Evolutionary conservation across 1,140 invertebrate species (phyloP), one percentile per base, ranked within the genome.

Genomic region (Octopus bimaculoides): DNA sequence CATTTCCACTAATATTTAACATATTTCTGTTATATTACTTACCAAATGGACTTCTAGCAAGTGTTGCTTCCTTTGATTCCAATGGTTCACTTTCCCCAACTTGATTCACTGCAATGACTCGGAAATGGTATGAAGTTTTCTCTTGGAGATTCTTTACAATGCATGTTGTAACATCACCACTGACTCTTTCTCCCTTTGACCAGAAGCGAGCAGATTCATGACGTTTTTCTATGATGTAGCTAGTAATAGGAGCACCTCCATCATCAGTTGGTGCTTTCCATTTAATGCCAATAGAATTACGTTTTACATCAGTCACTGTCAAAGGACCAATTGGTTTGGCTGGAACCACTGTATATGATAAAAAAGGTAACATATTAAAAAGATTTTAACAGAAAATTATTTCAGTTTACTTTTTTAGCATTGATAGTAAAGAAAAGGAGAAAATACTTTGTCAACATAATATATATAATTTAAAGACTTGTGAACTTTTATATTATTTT

Each of bases 31-130:
- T 61, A 17, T 52, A 41, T 52, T 53, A 71, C 95, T 94, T 91
- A 98, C 96, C 96, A 90, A 96, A 98, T 79, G 96, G 97, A 91
- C 96, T 96, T 90, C 98, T 98, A 0, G 96, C 96, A 53, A 95
- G 91, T 6, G 97, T 94, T 17, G 96, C 93, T 14, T 93, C 92
- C n/a, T 94, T 2, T 7, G 41, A 92, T 91, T 54, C 96, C 95
- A 88, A 96, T 8, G 97, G 95, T 78, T 95, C 94, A 86, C 97
- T 96, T 90, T 96, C 95, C 54, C 98, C 98, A 86, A 98, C 98
- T 76, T 98, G 97, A 90, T 99, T 99, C 26, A 96, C 96, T 10
- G 98, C 98, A 92, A 96, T 95, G 4, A 99, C 94, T 82, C 97
- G 92, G 92, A 99, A 99, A 84, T 97, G 92, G 86, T 99, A 99